These are phyloP conservation scores for Platysternon megacephalum DNA, from an alignment of 2,113 vertebrate genomes.

Conservation along the genomic window DNA sequence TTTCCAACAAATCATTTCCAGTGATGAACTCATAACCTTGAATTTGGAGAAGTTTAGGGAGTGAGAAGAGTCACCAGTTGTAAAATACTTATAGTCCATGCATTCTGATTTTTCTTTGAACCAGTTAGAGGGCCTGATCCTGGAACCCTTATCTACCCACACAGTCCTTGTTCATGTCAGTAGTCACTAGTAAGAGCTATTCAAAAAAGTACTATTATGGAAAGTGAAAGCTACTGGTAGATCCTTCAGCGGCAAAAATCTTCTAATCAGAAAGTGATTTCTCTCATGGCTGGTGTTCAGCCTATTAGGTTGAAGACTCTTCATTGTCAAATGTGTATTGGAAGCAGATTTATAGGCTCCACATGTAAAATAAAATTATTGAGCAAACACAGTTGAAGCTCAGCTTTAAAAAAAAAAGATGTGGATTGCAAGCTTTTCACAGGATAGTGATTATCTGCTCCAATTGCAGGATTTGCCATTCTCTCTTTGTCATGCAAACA, in stretches of 20 bases:
- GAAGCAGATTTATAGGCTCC: constrained; percentile 68
- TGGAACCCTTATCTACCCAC: not conserved
- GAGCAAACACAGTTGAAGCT: constrained; percentile 86
- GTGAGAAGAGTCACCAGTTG: not conserved
- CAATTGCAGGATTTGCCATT: constrained; percentile 89
- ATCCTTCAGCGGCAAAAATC: not conserved
- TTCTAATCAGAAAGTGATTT: not conserved
- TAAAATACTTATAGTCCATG: not conserved
- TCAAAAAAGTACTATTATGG: not conserved
- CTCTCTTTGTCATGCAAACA: constrained; percentile 90
- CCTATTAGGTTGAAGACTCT: not conserved
- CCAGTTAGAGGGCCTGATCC: not conserved
- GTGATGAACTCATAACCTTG: not conserved
- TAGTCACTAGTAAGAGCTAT: not conserved
- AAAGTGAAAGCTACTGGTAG: not conserved
- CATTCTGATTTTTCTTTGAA: not conserved
- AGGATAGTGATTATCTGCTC: constrained; percentile 90
- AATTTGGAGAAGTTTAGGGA: not conserved
- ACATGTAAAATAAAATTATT: constrained; percentile 88
- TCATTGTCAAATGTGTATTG: constrained; percentile 64
- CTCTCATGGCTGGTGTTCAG: constrained; percentile 20
- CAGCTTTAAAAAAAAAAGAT: constrained; percentile 75
- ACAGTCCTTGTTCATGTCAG: not conserved
- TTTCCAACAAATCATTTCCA: not conserved
- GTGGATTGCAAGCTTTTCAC: constrained; percentile 94